phyloP scores from a whole-genome alignment of 1,140 invertebrate genomes.

The Zaprionus camerounensis region DNA sequence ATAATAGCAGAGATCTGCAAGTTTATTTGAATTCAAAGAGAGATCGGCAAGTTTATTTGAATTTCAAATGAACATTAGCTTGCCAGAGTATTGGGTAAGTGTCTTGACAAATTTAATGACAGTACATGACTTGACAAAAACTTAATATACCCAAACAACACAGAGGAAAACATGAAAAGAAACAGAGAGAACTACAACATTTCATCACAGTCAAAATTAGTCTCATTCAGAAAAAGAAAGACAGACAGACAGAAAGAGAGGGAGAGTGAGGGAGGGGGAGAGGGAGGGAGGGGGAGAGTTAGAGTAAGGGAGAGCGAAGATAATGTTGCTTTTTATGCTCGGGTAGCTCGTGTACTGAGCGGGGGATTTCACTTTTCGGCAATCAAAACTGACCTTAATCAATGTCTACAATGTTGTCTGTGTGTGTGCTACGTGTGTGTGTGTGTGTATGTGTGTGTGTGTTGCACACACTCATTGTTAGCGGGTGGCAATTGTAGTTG shows the following conservation, averaged over 20 bases:
- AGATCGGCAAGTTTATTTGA: not conserved
- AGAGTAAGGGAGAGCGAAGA: not conserved
- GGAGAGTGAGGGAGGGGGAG: too few relatives aligned
- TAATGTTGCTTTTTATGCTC: constrained; percentile 39
- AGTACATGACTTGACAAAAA: not conserved
- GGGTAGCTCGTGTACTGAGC: constrained; percentile 21
- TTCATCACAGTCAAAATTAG: constrained; percentile 4
- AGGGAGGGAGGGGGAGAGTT: not conserved
- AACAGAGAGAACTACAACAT: constrained; percentile 21
- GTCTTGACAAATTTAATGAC: not conserved
- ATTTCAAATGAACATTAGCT: not conserved
- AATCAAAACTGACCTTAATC: constrained; percentile 79
- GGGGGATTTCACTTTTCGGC: constrained; percentile 69
- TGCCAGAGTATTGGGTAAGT: not conserved
- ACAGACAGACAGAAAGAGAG: not conserved
- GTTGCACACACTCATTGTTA: not conserved
- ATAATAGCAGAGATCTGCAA: not conserved
- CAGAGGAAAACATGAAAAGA: constrained; percentile 22
- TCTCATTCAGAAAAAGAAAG: not conserved
- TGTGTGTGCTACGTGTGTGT: constrained; percentile 26
- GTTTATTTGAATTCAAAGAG: not conserved
- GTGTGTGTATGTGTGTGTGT: constrained; percentile 15
- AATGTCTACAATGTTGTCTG: constrained; percentile 57
- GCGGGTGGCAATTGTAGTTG: constrained; percentile 48
- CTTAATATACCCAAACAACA: constrained; percentile 13